A percentile compares a stretch with the other conserved stretches of the same genome.
phyloP scores from a whole-genome alignment of 2,888 invertebrate genomes.

The Ctena decussata region DNA sequence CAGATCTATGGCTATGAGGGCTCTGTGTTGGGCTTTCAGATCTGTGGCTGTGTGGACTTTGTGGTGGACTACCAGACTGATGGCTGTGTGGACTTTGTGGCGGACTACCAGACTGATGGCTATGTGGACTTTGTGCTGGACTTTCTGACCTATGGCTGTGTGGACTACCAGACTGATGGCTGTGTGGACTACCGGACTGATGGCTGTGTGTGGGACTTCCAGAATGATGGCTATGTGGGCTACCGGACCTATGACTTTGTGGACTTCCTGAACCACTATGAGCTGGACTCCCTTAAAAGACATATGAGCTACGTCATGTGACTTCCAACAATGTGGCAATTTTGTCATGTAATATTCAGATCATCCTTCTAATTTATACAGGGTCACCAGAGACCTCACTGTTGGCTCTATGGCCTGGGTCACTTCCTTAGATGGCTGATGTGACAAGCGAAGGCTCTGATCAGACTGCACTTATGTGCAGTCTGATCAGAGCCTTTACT shows the following conservation, averaged over 20 bases:
- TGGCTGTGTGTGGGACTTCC: slow-evolving; percentile 50
- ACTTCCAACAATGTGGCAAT: no score
- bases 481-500: no score
- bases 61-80: background rate
- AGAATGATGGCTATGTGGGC: background rate
- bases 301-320: no score
- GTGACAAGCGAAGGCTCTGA: no score
- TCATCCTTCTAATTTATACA: no score
- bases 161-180: slow-evolving; percentile 35
- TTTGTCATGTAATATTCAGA: no score
- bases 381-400: no score
- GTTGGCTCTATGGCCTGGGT: no score
- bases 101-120: slow-evolving; percentile 33
- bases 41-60: slow-evolving; percentile 33
- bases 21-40: slow-evolving; percentile 42
- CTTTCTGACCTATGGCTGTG: slow-evolving; percentile 15
- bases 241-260: slow-evolving; percentile 7
- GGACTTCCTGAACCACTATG: slow-evolving; percentile 40
- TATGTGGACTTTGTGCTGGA: slow-evolving; percentile 29
- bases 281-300: slow-evolving; percentile 37
- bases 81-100: background rate
- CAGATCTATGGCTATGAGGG: slow-evolving; percentile 14
- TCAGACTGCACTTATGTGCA: no score
- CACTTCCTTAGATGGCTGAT: no score
- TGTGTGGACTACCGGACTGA: slow-evolving; percentile 31